Percentiles rank a stretch among this genome's conserved stretches.
These are phyloP conservation scores for Rhynchomys soricoides DNA, from an alignment of 2,113 vertebrate species.

Conservation along the genomic window DNA sequence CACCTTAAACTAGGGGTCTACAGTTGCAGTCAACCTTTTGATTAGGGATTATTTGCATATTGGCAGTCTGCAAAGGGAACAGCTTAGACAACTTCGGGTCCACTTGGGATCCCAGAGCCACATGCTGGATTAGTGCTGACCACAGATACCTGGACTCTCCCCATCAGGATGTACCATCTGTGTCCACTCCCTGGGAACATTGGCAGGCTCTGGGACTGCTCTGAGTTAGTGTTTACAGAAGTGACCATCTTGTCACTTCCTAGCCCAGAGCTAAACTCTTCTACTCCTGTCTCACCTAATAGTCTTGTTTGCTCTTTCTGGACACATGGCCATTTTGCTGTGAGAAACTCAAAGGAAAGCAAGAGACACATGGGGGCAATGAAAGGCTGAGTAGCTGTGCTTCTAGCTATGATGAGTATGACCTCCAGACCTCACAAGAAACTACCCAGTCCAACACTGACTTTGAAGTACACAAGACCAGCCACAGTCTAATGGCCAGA, in stretches of 20 bases:
- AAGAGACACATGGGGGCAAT: neutral
- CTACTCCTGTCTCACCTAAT: neutral
- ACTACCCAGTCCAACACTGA: neutral
- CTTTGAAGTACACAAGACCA: neutral
- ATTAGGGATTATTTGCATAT: conserved; percentile 42
- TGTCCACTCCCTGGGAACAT: neutral
- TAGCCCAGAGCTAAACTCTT: neutral
- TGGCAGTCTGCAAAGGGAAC: neutral
- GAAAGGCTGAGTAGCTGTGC: neutral
- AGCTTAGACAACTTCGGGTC: neutral
- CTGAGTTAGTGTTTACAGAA: neutral
- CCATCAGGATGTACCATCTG: neutral
- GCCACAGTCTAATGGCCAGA: neutral
- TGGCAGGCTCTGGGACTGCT: neutral
- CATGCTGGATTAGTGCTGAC: neutral
- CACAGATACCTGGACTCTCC: neutral
- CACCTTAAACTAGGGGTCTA: neutral
- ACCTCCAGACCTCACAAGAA: neutral
- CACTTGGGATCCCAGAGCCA: neutral
- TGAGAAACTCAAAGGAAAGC: neutral
- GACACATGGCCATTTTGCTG: neutral
- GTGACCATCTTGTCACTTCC: neutral
- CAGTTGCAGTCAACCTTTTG: conserved; percentile 42
- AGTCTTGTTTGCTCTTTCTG: neutral
- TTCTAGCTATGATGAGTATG: neutral